Base-by-base conservation (phyloP, 2,113 vertebrate species). In the Actenoides lindsayi region DNA sequence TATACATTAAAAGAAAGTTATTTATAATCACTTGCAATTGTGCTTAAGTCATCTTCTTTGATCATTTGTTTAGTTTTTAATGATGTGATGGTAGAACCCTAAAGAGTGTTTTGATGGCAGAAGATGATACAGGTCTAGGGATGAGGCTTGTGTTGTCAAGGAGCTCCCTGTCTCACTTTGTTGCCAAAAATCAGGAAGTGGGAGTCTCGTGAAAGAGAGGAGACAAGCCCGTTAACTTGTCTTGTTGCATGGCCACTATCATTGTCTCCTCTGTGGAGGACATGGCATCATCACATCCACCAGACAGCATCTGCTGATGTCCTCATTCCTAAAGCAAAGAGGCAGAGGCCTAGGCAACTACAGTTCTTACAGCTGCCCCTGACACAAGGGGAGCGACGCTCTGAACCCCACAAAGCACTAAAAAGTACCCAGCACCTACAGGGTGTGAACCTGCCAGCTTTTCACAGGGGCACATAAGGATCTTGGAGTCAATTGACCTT, bases 221-320 rank as follows among this genome's bases (percentile, higher is more conserved):
- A 68, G 42, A 60, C 3, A 44, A 77, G n/a, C 2, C 42, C 0
- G 0, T 46, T 41, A 16, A 16, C 16, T 5, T 2, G 1, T 35
- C 27, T 37, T 1, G 1, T 23, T 42, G 30, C 4, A 2, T 3
- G 13, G 14, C 60, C 59, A 44, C 39, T 1, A 0, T 46, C 4
- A 3, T 41, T 25, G 31, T 71, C 18, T 18, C 44, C 59, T 37
- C 8, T 1, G 1, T 48, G 60, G 42, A 78, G 69, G 41, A 42
- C 6, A 46, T 57, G 68, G 33, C 37, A 19, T 10, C 44, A 5
- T 24, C 2, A 2, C 46, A 39, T 42, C 1, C 12, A 25, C 37
- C 46, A 69, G 54, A 13, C 15, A 54, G 37, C 23, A 25, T 30
- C 67, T 79, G 31, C 71, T 35, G 6, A 9, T 13, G 28, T 46